Percentiles rank a stretch among this genome's conserved stretches.
These are phyloP conservation scores for Epinephelus moara DNA, from an alignment of 2,113 vertebrate species.

Conservation along the genomic window DNA sequence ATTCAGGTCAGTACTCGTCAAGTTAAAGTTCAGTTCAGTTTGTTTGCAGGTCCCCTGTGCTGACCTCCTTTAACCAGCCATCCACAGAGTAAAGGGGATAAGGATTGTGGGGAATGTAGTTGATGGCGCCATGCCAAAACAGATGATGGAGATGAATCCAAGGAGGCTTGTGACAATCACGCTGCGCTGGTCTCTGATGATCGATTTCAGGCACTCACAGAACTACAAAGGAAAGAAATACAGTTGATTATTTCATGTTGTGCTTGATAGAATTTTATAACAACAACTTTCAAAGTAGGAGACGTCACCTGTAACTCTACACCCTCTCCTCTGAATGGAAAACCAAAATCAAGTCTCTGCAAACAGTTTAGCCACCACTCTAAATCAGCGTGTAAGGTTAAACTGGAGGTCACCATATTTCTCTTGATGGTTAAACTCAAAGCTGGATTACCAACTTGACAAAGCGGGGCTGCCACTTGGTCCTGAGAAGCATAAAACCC, in stretches of 20 bases:
- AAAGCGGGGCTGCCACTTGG: not conserved
- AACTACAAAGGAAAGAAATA: conserved; percentile 84
- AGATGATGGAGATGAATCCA: conserved; percentile 88
- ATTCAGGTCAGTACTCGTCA: not conserved
- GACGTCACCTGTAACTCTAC: too few species aligned
- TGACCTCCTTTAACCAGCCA: conserved; percentile 87
- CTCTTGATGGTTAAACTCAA: not conserved
- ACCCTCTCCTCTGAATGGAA: too few species aligned
- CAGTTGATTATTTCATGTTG: not conserved
- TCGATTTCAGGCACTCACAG: conserved; percentile 89
- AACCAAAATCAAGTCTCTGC: not conserved
- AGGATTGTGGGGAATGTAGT: conserved; percentile 91
- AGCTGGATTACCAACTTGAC: not conserved
- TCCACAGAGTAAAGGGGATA: conserved; percentile 93
- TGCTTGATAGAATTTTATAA: not conserved
- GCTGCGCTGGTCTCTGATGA: conserved; percentile 94
- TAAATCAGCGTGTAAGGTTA: not conserved
- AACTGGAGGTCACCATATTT: not conserved
- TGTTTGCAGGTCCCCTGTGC: not conserved
- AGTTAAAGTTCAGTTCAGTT: conserved; percentile 37
- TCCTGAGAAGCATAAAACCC: not conserved
- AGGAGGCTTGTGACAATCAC: conserved; percentile 85
- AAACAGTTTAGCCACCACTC: not conserved
- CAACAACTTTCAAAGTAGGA: too few species aligned
- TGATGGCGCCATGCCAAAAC: conserved; percentile 87